phyloP scores from a whole-genome alignment of 2,888 invertebrate genomes.

The Macrosiphum euphorbiae region DNA sequence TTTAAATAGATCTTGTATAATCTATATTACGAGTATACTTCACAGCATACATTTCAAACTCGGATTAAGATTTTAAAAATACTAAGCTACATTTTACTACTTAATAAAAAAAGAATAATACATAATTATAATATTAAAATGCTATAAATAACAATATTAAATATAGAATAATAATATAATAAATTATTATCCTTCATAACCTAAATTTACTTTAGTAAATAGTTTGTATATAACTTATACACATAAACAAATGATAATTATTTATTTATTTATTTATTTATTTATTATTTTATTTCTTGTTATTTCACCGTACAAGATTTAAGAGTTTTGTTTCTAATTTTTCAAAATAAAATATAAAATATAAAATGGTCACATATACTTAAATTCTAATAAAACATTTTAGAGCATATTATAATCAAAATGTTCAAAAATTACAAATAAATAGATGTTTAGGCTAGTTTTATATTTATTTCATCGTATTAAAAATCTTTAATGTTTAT shows the following conservation, averaged over 20 bases:
- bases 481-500: constrained; percentile 50
- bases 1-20: neutral
- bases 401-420: neutral
- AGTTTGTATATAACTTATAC: neutral
- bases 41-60: neutral
- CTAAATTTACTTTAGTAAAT: neutral
- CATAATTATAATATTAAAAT: too few relatives aligned
- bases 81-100: neutral
- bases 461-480: constrained; percentile 41
- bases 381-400: constrained; percentile 1
- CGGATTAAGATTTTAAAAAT: neutral
- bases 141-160: neutral
- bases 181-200: neutral
- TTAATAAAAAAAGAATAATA: neutral
- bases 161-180: neutral
- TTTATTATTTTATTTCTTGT: neutral
- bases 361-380: neutral
- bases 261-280: too few relatives aligned
- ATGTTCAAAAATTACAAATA: neutral
- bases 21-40: neutral
- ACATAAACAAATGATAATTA: neutral
- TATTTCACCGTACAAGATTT: neutral
- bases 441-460: neutral
- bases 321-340: neutral
- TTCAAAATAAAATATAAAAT: neutral